These are phyloP conservation scores for Typhlomys cinereus DNA, from an alignment of 2,113 vertebrate species.

Conservation along the genomic window DNA sequence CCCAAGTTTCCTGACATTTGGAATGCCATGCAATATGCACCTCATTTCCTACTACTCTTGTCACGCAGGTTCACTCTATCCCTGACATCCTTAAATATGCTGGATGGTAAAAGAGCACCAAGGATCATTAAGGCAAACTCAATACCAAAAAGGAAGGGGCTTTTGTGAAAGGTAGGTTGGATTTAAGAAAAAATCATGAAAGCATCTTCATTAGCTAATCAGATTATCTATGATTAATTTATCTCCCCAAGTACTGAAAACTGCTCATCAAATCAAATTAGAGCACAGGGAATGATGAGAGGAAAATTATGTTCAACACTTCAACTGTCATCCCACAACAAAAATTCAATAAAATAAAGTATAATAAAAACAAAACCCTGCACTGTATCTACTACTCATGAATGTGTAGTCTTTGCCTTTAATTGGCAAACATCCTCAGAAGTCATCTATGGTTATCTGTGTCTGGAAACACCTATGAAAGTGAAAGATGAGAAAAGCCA, in stretches of 20 bases:
- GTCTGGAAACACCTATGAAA: background rate
- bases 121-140: background rate
- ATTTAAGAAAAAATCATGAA: background rate
- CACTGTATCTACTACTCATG: no score
- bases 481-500: slow-evolving; percentile 9
- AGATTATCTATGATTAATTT: background rate
- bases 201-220: slow-evolving; percentile 1
- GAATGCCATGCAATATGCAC: background rate
- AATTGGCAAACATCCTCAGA: background rate
- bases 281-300: no score
- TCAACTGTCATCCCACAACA: no score
- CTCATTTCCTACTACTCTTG: background rate
- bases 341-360: no score
- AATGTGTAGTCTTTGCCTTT: background rate
- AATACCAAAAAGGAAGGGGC: background rate
- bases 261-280: background rate
- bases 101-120: background rate
- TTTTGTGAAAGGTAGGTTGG: background rate
- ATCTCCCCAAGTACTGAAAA: background rate
- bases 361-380: no score
- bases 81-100: background rate
- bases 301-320: background rate
- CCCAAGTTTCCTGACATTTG: background rate
- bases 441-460: background rate
- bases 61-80: background rate